Conservation (phyloP, 1,140 invertebrate species). For the Drosophila arawakana region DNA sequence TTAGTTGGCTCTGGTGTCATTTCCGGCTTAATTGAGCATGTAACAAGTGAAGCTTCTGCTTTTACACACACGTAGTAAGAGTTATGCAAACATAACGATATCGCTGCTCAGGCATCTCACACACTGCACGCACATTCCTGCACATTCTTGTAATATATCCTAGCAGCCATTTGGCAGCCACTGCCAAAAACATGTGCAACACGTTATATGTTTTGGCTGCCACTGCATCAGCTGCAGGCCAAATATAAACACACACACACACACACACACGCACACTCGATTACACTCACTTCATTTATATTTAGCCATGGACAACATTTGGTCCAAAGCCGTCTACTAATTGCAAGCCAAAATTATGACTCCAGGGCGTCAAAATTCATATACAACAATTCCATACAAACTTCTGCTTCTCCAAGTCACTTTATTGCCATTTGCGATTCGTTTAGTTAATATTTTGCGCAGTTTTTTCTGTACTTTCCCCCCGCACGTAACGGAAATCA, state of each 20-base stretch:
- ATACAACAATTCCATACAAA: neutral
- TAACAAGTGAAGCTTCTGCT: conserved; percentile 71
- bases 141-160: neutral
- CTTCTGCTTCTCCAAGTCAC: neutral
- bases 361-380: conserved; percentile 8
- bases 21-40: conserved; percentile 78
- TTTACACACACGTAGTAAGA: conserved; percentile 48
- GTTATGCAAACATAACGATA: conserved; percentile 64
- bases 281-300: conserved; percentile 23
- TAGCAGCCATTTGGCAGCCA: conserved; percentile 35
- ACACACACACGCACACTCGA: conserved; percentile 18
- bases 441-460: conserved; percentile 18
- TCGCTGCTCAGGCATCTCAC: conserved; percentile 14
- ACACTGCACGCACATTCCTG: conserved; percentile 34
- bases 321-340: conserved; percentile 46
- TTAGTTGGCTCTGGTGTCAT: conserved; percentile 75
- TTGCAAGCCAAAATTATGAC: conserved; percentile 44
- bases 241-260: conserved; percentile 10
- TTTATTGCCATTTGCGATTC: conserved; percentile 11
- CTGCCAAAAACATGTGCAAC: conserved; percentile 50
- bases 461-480: conserved; percentile 36
- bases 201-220: conserved; percentile 52
- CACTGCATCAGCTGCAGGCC: conserved; percentile 54
- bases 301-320: conserved; percentile 56
- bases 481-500: conserved; percentile 63